Base-by-base conservation (phyloP, 1,140 invertebrate genomes). In the Cardiocondyla obscurior region DNA sequence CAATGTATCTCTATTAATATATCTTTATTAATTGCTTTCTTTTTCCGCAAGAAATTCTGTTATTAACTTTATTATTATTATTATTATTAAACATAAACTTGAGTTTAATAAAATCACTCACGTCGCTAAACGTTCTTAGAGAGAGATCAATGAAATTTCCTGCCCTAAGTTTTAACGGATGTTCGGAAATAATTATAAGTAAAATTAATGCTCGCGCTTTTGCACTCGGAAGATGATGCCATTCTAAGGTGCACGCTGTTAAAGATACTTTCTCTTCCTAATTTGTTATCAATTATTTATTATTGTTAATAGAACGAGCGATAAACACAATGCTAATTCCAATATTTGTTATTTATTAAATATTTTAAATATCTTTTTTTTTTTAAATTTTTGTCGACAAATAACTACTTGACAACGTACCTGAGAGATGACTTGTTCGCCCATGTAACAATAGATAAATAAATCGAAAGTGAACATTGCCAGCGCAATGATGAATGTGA, bases 121-220 rank as follows among this genome's bases (percentile, higher is more conserved):
- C 90, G 19, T 84, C 53, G 44, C 84, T 81, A 69, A 90, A 91
- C 25, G 79, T 88, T 49, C 22, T 73, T 5, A 88, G n/a, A 0
- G 86, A 88, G 10, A 88, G 53, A 39, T 84, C 69, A 4, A 77
- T 53, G n/a, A 90, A 79, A 73, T 82, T 88, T 57, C 88, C 88
- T 60, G 84, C 89, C 7, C 73, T 84, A n/a, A 90, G 65, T 64
- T 79, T 83, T 53, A 83, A 65, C 5, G 64, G 36, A 36, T 4
- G 77, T 57, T 87, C 81, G 2, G 89, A 87, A 30, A 88, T 88
- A 5, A 64, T 51, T 28, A 91, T 82, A 16, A 89, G 53, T 58
- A 90, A 67, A 58, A 91, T 85, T 6, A 90, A n/a, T 19, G 60
- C 36, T n/a, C 74, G 74, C 16, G 76, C 87, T 60, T 85, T 85